These are phyloP conservation scores for Smutsia temminckii DNA, from an alignment of 2,797 vertebrate genomes.

Conservation along the genomic window DNA sequence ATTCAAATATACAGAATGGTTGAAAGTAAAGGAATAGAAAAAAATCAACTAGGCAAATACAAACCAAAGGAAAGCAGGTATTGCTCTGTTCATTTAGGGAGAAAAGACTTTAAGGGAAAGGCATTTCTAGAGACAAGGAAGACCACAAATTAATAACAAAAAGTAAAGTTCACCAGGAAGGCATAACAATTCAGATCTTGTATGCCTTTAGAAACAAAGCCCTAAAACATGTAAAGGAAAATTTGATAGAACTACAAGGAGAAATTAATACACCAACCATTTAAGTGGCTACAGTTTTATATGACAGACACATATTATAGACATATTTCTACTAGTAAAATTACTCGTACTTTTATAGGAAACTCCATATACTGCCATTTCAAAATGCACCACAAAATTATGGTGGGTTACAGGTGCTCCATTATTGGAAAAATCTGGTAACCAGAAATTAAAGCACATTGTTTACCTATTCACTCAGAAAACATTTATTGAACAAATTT, in stretches of 20 bases:
- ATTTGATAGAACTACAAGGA: neutral
- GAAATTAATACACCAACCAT: neutral
- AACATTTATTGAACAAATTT: neutral
- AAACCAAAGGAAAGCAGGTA: neutral
- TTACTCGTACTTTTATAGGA: neutral
- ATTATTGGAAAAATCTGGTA: neutral
- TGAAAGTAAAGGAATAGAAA: neutral
- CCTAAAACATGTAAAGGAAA: neutral
- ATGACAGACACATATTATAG: neutral
- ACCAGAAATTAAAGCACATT: conserved; percentile 13
- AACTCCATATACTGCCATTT: neutral
- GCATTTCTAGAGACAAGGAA: neutral
- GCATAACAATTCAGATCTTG: neutral
- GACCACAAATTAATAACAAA: neutral
- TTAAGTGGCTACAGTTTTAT: neutral
- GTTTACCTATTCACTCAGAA: neutral
- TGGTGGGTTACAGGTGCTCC: neutral
- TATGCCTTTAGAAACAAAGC: neutral
- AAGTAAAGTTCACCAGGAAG: neutral
- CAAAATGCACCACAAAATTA: neutral
- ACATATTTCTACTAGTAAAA: neutral
- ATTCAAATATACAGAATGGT: neutral
- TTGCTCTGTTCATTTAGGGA: neutral
- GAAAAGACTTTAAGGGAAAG: neutral
- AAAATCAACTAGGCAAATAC: neutral